These are phyloP conservation scores for Lethocerus indicus DNA, from an alignment of 1,140 invertebrate species.

Conservation along the genomic window DNA sequence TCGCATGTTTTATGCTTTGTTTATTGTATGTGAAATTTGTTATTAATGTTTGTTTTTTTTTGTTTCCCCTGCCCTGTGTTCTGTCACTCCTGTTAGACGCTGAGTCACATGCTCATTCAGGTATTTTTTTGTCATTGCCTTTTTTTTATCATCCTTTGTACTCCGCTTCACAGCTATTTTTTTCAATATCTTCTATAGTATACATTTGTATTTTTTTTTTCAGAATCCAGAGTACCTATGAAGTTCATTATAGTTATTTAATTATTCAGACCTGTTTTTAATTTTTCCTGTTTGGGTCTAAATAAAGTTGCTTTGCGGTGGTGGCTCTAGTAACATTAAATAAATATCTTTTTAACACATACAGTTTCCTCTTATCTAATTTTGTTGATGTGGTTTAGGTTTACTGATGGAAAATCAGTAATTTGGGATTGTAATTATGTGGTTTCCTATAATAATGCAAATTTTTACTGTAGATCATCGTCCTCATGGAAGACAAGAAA, in stretches of 20 bases:
- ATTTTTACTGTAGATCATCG: slow-evolving; percentile 34
- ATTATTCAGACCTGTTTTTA: no score
- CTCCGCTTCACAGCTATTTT: neutral
- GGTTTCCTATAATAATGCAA: no score
- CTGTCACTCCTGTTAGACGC: slow-evolving; percentile 16
- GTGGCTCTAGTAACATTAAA: neutral
- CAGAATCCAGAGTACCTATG: no score
- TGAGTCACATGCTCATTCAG: slow-evolving; percentile 17
- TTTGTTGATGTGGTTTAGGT: no score
- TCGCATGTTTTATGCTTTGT: neutral
- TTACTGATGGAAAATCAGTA: slow-evolving; percentile 5
- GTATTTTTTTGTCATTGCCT: slow-evolving; percentile 13
- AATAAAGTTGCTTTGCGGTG: slow-evolving; percentile 3
- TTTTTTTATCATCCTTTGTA: slow-evolving; percentile 9
- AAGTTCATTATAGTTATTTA: no score
- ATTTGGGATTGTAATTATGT: no score
- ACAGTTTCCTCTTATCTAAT: neutral
- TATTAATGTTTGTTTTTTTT: slow-evolving; percentile 3
- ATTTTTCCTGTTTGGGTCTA: no score
- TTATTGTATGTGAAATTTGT: slow-evolving; percentile 8
- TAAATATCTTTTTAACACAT: neutral
- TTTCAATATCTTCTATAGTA: neutral
- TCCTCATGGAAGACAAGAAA: slow-evolving; percentile 38
- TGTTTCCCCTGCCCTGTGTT: slow-evolving; percentile 12
- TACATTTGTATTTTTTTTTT: neutral